phyloP scores from a whole-genome alignment of 2,113 vertebrate species.

The Phaethon lepturus region DNA sequence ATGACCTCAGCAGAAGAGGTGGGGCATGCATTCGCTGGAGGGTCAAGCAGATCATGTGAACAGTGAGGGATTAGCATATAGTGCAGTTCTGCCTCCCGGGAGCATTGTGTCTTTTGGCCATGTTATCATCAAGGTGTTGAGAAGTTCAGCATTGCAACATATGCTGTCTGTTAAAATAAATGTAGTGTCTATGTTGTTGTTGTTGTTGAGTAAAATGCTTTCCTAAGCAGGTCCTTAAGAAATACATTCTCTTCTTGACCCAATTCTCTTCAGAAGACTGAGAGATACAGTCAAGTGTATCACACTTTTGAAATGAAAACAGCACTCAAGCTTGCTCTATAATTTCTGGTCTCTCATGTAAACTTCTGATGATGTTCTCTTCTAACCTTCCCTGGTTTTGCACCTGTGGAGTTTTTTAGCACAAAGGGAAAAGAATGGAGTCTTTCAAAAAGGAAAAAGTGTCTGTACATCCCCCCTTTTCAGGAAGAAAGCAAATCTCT shows the following conservation, averaged over 20 bases:
- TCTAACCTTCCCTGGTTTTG: not conserved
- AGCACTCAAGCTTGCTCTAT: not conserved
- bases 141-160: not conserved
- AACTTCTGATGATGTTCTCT: not conserved
- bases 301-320: slow-evolving; percentile 4
- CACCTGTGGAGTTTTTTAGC: not conserved
- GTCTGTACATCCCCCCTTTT: not conserved
- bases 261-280: slow-evolving; percentile 1
- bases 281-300: slow-evolving; percentile 4
- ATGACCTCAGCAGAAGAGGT: not conserved
- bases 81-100: not conserved
- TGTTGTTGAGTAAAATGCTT: not conserved
- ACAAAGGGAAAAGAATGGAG: not conserved
- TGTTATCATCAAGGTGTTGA: not conserved
- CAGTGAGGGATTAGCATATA: not conserved
- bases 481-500: not conserved
- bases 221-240: slow-evolving; percentile 33
- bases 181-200: not conserved
- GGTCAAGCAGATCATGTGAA: not conserved
- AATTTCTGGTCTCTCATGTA: not conserved
- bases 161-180: not conserved
- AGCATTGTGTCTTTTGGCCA: not conserved
- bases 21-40: not conserved
- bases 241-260: slow-evolving; percentile 17
- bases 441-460: not conserved